A percentile compares a stretch with the other conserved stretches of the same genome.
Evolutionary conservation across 2,888 invertebrate species (phyloP).

Genomic region (Diplazon laetatorius): DNA sequence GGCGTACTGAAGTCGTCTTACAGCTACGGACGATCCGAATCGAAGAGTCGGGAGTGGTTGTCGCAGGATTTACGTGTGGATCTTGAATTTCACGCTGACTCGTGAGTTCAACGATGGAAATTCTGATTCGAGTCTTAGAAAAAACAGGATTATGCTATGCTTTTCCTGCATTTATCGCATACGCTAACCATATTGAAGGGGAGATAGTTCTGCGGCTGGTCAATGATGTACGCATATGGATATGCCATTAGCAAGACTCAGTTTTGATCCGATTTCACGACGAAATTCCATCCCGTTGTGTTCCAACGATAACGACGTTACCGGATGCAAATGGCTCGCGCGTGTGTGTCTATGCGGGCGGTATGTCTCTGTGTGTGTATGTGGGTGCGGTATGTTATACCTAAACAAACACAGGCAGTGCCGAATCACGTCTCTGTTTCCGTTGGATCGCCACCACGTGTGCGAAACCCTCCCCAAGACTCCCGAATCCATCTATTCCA

Average conservation of each 20-base stretch:
- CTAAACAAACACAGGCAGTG: background rate
- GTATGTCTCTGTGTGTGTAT: too few relatives aligned
- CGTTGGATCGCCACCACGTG: background rate
- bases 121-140: background rate
- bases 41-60: background rate
- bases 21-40: background rate
- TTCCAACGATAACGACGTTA: conserved; percentile 4
- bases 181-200: too few relatives aligned
- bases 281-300: conserved; percentile 26
- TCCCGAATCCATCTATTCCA: background rate
- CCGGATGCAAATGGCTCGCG: background rate
- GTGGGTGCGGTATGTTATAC: too few relatives aligned
- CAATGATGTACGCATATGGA: background rate
- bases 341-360: too few relatives aligned
- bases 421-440: background rate
- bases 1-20: background rate
- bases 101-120: background rate
- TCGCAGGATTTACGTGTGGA: background rate
- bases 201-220: too few relatives aligned
- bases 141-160: too few relatives aligned
- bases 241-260: background rate
- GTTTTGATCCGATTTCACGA: conserved; percentile 29
- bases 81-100: background rate
- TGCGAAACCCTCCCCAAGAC: background rate
- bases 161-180: too few relatives aligned